Percentiles rank a stretch among this genome's conserved stretches.
Conservation (phyloP, 2,113 vertebrate genomes). For the Oceanodroma tethys region DNA sequence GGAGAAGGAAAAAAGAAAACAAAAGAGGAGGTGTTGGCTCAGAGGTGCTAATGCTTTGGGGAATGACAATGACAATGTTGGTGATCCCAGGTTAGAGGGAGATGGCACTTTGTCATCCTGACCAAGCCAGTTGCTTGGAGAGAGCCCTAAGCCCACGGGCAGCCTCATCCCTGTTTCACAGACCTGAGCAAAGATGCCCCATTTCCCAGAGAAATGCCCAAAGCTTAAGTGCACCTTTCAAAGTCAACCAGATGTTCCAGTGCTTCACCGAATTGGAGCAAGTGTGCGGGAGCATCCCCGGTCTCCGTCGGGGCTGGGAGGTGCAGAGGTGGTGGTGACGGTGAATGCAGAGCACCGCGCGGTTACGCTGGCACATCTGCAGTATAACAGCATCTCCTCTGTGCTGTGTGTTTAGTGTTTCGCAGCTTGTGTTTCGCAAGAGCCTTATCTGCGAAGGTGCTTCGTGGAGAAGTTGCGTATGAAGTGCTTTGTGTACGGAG, state of each 20-base stretch:
- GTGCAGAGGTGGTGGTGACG: neutral
- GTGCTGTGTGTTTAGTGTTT: neutral
- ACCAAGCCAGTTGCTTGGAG: rapidly evolving
- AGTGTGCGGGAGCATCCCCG: neutral
- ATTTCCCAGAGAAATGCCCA: neutral
- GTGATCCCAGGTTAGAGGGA: neutral
- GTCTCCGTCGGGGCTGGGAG: neutral
- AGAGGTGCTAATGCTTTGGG: neutral
- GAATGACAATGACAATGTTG: neutral
- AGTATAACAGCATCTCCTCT: neutral
- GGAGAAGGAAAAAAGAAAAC: neutral
- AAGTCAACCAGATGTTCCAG: neutral
- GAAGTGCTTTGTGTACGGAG: rapidly evolving
- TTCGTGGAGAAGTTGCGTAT: rapidly evolving
- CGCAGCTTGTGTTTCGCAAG: neutral
- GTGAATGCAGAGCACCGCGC: neutral
- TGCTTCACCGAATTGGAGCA: rapidly evolving
- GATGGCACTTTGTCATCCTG: neutral
- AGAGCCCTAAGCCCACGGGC: neutral
- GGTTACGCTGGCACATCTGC: neutral
- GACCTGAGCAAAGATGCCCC: neutral
- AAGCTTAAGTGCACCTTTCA: neutral
- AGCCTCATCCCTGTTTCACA: neutral
- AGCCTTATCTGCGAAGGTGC: rapidly evolving
- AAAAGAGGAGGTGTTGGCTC: neutral